Evolutionary conservation across 1,140 invertebrate genomes (phyloP), one percentile per base, ranked within the genome.

Genomic region (Musca domestica): DNA sequence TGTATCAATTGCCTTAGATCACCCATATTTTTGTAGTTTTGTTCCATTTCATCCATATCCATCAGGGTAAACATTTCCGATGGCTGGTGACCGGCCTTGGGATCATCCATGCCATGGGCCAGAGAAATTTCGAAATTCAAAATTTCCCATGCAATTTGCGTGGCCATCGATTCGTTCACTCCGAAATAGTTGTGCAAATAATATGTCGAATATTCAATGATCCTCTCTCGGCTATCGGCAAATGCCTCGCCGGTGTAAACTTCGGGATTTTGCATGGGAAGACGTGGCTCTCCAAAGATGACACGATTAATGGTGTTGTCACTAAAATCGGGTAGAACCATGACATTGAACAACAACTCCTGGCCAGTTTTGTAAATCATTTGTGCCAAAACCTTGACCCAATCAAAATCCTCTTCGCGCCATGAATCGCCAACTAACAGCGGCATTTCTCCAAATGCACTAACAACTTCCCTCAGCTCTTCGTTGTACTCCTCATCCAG

Each of bases 381-480:
- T 1, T 58, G 46, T 69, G 87, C 89, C 64, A 91, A 85, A 3
- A 84, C 84, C 58, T 89, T 82, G 49, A 86, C 83, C 87, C 89
- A 91, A 64, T 87, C 83, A 63, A 90, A 92, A 0, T 81, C 72
- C 5, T 75, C 77, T 0, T 84, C 84, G 30, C 86, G 78, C 66
- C 66, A 67, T 6, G 22, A 17, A 0, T 85, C 81, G 49, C 77
- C 77, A n/a, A 88, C 85, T 1, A 93, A 74, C 0, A 91, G 88
- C 0, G 92, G 92, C 91, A 91, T 92, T 0, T 91, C 91, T 2
- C 91, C 91, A 2, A 94, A 81, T 64, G 85, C 79, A 14, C 84
- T 81, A 3, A 93, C 68, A 0, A 84, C 75, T 3, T 82, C 67
- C 2, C 91, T 70, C 1, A 89, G 84, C 1, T 83, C 72, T 6